Percentiles rank a stretch among this genome's conserved stretches.
Conservation (phyloP, 2,113 vertebrate species). For the Boleophthalmus pectinirostris region DNA sequence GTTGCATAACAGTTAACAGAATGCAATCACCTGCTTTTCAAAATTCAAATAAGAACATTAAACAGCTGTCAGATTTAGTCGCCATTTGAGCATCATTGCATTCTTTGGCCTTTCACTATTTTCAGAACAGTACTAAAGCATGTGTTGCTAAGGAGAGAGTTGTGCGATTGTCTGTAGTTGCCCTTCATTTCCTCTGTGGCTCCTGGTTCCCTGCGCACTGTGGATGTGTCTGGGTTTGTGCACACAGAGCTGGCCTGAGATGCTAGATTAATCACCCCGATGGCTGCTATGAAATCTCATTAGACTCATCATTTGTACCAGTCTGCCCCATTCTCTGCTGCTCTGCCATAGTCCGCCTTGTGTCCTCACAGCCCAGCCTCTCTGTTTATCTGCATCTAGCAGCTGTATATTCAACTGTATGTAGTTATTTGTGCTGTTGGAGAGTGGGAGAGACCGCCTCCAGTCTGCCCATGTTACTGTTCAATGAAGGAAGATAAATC, state of each 20-base stretch:
- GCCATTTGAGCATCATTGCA: not conserved
- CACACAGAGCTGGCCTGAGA: conserved; percentile 48
- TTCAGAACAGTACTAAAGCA: not conserved
- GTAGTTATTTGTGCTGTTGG: conserved; percentile 17
- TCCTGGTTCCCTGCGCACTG: conserved; percentile 25
- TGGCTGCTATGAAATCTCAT: conserved; percentile 82
- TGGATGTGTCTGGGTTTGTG: conserved; percentile 37
- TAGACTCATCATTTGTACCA: conserved; percentile 78
- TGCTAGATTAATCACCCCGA: conserved; percentile 75
- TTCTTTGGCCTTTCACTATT: not conserved
- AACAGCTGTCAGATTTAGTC: not conserved
- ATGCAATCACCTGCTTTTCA: not conserved
- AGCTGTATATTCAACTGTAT: conserved; percentile 28
- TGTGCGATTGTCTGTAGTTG: conserved; percentile 57
- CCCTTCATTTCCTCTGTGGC: conserved; percentile 71
- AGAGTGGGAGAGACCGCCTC: conserved; percentile 20
- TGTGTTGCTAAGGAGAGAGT: conserved; percentile 45
- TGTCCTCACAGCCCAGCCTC: conserved; percentile 38
- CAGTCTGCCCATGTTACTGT: conserved; percentile 28
- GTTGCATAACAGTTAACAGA: not conserved
- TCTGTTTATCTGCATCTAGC: conserved; percentile 50
- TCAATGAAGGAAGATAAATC: conserved; percentile 48
- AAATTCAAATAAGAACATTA: not conserved
- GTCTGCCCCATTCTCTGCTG: conserved; percentile 58
- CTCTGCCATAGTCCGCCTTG: conserved; percentile 28